A percentile compares a stretch with the other conserved stretches of the same genome.
Evolutionary conservation across 1,140 invertebrate species (phyloP).

Genomic region (Diabrotica undecimpunctata): DNA sequence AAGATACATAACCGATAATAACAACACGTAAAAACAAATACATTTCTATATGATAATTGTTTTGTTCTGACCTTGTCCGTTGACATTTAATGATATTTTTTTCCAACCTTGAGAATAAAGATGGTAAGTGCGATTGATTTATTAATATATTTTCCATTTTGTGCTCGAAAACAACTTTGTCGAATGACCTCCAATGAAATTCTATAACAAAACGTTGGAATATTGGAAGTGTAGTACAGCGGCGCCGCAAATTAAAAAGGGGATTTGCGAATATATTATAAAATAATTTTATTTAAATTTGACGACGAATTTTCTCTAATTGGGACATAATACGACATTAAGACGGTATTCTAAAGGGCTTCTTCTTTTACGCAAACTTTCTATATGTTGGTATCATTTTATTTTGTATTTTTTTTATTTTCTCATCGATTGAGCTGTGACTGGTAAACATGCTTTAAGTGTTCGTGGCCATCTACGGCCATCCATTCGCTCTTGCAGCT

Average conservation of each 20-base stretch:
- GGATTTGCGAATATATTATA: too few relatives aligned
- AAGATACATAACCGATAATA: not conserved
- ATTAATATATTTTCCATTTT: slow-evolving; percentile 36
- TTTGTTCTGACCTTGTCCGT: slow-evolving; percentile 36
- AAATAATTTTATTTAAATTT: too few relatives aligned
- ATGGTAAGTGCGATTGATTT: slow-evolving; percentile 36
- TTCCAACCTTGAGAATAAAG: slow-evolving; percentile 36
- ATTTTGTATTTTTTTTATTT: too few relatives aligned
- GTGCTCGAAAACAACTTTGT: slow-evolving; percentile 30
- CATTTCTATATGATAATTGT: slow-evolving; percentile 21
- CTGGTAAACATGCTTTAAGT: too few relatives aligned
- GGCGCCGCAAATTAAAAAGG: not conserved
- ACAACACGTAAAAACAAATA: slow-evolving; percentile 8
- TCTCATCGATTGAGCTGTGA: too few relatives aligned
- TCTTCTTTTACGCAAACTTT: too few relatives aligned
- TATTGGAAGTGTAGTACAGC: not conserved
- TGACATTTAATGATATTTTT: slow-evolving; percentile 38
- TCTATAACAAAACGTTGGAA: slow-evolving; percentile 18
- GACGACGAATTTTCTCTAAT: too few relatives aligned
- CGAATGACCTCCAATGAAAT: slow-evolving; percentile 25
- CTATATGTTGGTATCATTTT: too few relatives aligned
- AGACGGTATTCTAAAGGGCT: too few relatives aligned
- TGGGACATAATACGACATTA: too few relatives aligned
- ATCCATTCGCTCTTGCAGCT: too few relatives aligned
- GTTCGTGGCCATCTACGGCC: too few relatives aligned